phyloP scores from a whole-genome alignment of 30 jellyfish, hydroid and myxozoan genomes.

The Catostylus mosaicus region DNA sequence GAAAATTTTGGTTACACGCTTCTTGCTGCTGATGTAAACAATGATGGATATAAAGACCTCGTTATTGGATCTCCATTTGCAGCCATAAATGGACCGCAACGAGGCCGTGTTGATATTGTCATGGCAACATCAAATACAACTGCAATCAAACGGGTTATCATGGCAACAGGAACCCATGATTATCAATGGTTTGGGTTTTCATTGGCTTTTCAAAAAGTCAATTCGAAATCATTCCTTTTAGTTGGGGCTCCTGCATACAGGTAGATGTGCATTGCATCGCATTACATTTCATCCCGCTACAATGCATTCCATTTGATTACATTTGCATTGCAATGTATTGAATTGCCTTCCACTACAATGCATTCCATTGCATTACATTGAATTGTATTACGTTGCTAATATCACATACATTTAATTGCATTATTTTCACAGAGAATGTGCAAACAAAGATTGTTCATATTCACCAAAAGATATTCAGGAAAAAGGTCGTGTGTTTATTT shows the following conservation, averaged over 20 bases:
- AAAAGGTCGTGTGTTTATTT: conserved; percentile 61
- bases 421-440: conserved; percentile 60
- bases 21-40: conserved; percentile 52
- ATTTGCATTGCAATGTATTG: not conserved
- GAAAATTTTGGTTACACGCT: conserved; percentile 77
- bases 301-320: not conserved
- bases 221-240: conserved; percentile 15
- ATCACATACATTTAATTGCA: not conserved
- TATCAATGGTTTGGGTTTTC: conserved; percentile 90
- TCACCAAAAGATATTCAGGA: conserved; percentile 63
- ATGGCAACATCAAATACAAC: conserved; percentile 8
- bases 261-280: conserved; percentile 9
- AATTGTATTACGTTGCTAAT: not conserved
- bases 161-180: conserved; percentile 58
- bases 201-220: conserved; percentile 2
- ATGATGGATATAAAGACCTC: conserved; percentile 71
- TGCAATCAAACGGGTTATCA: conserved; percentile 9
- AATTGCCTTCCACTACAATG: not conserved
- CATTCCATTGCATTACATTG: not conserved
- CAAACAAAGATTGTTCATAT: conserved; percentile 54
- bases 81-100: conserved; percentile 60
- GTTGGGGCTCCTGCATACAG: conserved; percentile 86
- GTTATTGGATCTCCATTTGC: conserved; percentile 77
- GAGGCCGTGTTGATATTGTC: conserved; percentile 74
- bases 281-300: not conserved